Conservation (phyloP, 2,888 invertebrate genomes). For the Brachypalpus laphriformis region DNA sequence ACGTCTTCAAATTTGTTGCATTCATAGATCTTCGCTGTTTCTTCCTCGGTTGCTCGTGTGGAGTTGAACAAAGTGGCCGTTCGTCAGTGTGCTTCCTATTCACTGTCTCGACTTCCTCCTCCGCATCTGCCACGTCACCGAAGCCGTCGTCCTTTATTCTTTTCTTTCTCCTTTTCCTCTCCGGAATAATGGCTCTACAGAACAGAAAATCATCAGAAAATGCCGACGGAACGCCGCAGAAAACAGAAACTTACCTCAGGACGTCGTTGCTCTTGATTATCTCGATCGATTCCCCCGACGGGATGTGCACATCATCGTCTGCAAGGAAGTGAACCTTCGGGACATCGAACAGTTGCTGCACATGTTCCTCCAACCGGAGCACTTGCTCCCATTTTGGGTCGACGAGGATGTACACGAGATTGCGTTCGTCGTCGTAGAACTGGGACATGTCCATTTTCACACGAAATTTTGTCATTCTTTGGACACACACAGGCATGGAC, state of each 20-base stretch:
- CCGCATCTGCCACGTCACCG: no score
- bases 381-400: conserved; percentile 76
- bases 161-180: neutral
- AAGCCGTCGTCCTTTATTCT: neutral
- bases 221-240: neutral
- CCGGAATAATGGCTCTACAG: conserved; percentile 34
- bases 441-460: conserved; percentile 76
- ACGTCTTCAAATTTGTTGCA: neutral
- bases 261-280: conserved; percentile 69
- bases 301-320: conserved; percentile 76
- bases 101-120: neutral
- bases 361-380: conserved; percentile 76
- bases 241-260: conserved; percentile 66
- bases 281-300: conserved; percentile 76
- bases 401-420: conserved; percentile 75
- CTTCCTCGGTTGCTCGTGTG: conserved; percentile 17
- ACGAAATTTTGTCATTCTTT: conserved; percentile 74
- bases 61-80: conserved; percentile 20
- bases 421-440: conserved; percentile 76
- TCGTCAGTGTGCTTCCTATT: conserved; percentile 2
- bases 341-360: conserved; percentile 76
- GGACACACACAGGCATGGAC: neutral
- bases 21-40: neutral
- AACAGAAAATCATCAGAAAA: neutral
- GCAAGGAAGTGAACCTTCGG: conserved; percentile 75